These are phyloP conservation scores for Hermetia illucens DNA, from an alignment of 1,140 invertebrate genomes.

Conservation along the genomic window DNA sequence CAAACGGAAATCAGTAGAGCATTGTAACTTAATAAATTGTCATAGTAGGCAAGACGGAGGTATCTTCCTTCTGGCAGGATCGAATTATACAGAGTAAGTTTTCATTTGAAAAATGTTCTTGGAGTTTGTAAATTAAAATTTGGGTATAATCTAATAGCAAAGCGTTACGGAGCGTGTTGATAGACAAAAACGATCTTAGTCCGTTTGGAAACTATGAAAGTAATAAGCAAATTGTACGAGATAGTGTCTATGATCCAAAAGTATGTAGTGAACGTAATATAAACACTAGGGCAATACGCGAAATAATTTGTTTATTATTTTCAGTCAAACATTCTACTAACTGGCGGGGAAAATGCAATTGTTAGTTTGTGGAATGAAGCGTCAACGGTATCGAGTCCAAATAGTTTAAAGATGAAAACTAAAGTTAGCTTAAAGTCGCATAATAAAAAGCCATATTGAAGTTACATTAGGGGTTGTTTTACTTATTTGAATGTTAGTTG, in stretches of 20 bases:
- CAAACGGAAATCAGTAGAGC: slow-evolving; percentile 40
- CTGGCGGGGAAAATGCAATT: slow-evolving; percentile 48
- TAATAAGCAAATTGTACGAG: slow-evolving; percentile 52
- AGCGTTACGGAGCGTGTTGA: no score
- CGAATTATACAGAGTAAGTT: slow-evolving; percentile 35
- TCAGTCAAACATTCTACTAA: slow-evolving; percentile 42
- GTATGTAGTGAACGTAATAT: slow-evolving; percentile 14
- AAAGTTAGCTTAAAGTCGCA: slow-evolving; percentile 20
- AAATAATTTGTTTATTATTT: slow-evolving; percentile 14
- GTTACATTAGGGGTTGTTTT: background rate
- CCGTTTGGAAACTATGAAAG: slow-evolving; percentile 37
- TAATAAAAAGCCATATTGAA: slow-evolving; percentile 30
- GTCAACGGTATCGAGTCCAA: slow-evolving; percentile 4
- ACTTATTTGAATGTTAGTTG: no score
- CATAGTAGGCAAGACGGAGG: slow-evolving; percentile 30
- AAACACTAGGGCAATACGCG: background rate
- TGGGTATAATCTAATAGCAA: no score
- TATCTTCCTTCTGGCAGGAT: slow-evolving; percentile 45
- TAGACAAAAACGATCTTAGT: no score
- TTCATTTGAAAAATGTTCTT: no score
- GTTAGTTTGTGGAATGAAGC: slow-evolving; percentile 42
- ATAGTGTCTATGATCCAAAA: slow-evolving; percentile 43
- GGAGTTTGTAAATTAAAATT: no score
- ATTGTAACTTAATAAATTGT: slow-evolving; percentile 50
- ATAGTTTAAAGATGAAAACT: slow-evolving; percentile 9